Base-by-base conservation (phyloP, 2,888 invertebrate species). In the Carterocephalus palaemon region DNA sequence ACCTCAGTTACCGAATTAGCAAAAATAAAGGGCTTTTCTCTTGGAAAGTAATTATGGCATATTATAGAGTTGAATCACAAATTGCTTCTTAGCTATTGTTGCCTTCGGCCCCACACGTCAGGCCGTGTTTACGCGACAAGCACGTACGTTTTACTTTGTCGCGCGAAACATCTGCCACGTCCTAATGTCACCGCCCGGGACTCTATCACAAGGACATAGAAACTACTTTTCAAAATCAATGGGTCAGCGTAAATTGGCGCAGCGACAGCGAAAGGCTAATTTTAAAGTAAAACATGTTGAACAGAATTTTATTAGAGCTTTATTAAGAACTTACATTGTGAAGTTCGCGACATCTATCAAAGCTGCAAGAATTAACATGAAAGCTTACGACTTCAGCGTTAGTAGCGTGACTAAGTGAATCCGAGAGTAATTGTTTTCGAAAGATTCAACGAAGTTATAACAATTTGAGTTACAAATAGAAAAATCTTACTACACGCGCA, bases 61-160 rank as follows among this genome's bases (percentile, higher is more conserved):
- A 76, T 78, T 78, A 77, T 77, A 78, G 67, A 73, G 70, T 73
- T 68, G 74, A 72, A 82, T 83, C 81, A 80, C 80, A 83, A 84
- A 81, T 83, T 80, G 73, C 70, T 61, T 70, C 70, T 75, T 71
- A 76, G 80, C 78, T 73, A 80, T 81, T 83, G 83, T 82, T 77
- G 72, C 68, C 60, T 51, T 67, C 37, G 81, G 82, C 82, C 82
- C 82, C 85, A 84, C 85, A 82, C 82, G 76, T 76, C 67, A 78
- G 70, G 52, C 55, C 59, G 57, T 86, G 85, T 86, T 86, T 85
- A 85, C 70, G 68, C 70, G 70, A 69, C 71, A 64, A 70, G 82
- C 85, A 86, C 85, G 85, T 82, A 70, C 82, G 62, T 62, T 69
- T 77, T 82, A 85, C 85, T 81, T 83, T 86, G 85, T 86, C 85